Base-by-base conservation (phyloP, 2,888 invertebrate species). In the Rhodophaea formosa region DNA sequence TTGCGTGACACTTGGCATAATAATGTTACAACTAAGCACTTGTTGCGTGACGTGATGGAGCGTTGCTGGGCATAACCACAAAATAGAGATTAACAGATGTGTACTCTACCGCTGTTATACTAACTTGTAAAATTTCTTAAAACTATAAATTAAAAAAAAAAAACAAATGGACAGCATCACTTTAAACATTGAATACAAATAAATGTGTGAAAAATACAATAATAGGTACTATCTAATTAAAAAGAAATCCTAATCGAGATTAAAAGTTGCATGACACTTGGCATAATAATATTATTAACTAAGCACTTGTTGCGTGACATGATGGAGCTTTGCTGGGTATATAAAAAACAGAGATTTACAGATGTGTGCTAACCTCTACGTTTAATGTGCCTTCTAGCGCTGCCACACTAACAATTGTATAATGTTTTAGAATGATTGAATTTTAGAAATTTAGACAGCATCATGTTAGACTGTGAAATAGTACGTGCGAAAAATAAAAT, bases 231-330 rank as follows among this genome's bases (percentile, higher is more conserved):
- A 39, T 39, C 39, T 39, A 39, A 46, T 8, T 46, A 6, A 16
- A 17, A 46, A 46, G 10, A 46, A 46, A 46, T 39, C 12, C 10
- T 46, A 46, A 46, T 46, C 23, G 12, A 17, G 39, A 52, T 52
- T 16, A 8, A n/a, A 35, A 35, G 16, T 16, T 32, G 39, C 51
- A 35, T 39, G 32, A n/a, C 10, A 52, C n/a, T 52, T 8, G 51
- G 15, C 30, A 52, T 39, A 52, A 52, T 52, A 32, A 39, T 14
- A 7, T 46, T 12, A 43, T n/a, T n/a, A 7, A 10, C 16, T 45
- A 46, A 46, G 46, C 46, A 46, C 46, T 46, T 46, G 46, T 46
- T 46, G 46, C 46, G 46, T 46, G 17, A 12, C 46, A 17, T 46
- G 17, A 12, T 17, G 16, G 17, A 8, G 12, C 39, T 10, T 39